phyloP scores from a whole-genome alignment of 2,113 vertebrate genomes.

The Osmerus eperlanus region DNA sequence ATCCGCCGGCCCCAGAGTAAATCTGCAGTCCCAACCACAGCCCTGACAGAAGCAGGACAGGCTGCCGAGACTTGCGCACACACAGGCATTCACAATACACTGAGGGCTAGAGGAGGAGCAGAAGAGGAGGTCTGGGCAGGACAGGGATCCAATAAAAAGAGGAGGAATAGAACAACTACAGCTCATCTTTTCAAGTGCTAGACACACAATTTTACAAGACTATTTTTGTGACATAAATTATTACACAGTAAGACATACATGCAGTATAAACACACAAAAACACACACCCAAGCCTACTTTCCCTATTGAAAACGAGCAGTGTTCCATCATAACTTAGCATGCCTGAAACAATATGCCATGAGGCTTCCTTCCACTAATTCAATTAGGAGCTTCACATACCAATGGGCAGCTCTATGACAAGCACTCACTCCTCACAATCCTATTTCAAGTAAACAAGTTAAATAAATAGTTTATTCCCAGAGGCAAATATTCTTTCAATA shows the following conservation, averaged over 20 bases:
- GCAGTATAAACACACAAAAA: conserved; percentile 6
- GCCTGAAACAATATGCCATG: neutral
- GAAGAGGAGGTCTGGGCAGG: neutral
- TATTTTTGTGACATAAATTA: neutral
- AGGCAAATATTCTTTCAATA: neutral
- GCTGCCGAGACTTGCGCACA: neutral
- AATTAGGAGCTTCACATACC: conserved; percentile 1
- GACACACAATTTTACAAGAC: too few species aligned
- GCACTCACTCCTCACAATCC: neutral
- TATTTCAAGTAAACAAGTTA: conserved; percentile 1
- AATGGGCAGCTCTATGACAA: neutral
- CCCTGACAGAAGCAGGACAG: conserved; percentile 3
- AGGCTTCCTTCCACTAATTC: conserved; percentile 1
- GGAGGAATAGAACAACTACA: too few species aligned
- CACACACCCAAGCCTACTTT: neutral
- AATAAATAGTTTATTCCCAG: neutral
- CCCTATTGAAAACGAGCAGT: neutral
- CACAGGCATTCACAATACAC: neutral
- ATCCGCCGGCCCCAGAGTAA: too few species aligned
- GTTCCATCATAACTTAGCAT: neutral
- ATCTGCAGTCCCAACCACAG: conserved; percentile 16
- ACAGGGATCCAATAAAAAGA: too few species aligned
- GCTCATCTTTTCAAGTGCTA: too few species aligned
- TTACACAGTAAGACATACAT: neutral
- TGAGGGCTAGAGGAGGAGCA: neutral